A percentile compares a stretch with the other conserved stretches of the same genome.
Evolutionary conservation across 2,797 vertebrate genomes (phyloP).

Genomic region (Rhabdophis nuchalis): DNA sequence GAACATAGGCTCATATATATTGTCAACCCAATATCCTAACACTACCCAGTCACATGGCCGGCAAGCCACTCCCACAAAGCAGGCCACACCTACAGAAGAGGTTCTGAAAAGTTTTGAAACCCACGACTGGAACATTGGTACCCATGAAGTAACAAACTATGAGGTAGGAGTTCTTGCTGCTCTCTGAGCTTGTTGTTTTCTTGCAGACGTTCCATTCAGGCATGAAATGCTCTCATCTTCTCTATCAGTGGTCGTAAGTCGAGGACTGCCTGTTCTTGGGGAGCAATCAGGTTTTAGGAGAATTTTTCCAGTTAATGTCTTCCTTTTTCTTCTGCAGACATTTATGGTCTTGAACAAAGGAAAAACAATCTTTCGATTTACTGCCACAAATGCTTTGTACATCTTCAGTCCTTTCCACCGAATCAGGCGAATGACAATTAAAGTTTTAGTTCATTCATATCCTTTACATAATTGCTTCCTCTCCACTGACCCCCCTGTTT

Average conservation of each 20-base stretch:
- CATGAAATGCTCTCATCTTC: no score
- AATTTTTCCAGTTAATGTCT: neutral
- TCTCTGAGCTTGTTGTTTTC: neutral
- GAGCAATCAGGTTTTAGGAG: no score
- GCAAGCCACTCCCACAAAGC: no score
- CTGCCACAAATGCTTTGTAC: conserved; percentile 89
- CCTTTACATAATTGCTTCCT: conserved; percentile 74
- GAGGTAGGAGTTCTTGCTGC: neutral
- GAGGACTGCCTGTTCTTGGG: neutral
- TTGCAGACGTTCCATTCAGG: no score
- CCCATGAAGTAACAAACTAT: neutral
- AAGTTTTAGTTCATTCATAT: conserved; percentile 94
- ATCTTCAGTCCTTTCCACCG: conserved; percentile 90
- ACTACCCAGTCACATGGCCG: no score
- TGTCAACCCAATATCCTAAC: no score
- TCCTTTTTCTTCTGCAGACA: conserved; percentile 71
- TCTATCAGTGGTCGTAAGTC: no score
- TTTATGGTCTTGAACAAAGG: conserved; percentile 96
- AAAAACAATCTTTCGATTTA: conserved; percentile 96
- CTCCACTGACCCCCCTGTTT: neutral
- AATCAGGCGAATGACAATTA: conserved; percentile 85
- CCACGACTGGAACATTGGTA: neutral
- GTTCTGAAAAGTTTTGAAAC: no score
- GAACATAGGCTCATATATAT: no score
- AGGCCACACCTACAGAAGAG: no score